Conservation (phyloP, 2,113 vertebrate species). For the Poicephalus gulielmi region DNA sequence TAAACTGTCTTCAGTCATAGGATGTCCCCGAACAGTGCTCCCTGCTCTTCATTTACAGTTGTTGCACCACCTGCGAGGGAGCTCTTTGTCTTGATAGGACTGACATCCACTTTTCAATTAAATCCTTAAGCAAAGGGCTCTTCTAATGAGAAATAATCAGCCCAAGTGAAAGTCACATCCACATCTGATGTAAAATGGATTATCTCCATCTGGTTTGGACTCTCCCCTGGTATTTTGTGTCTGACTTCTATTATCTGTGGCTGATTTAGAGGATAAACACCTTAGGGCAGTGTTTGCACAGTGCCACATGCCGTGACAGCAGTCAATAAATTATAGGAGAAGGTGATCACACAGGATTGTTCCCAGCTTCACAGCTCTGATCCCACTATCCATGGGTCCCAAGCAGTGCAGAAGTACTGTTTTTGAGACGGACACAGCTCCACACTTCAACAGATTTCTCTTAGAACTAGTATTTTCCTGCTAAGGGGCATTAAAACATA, state of each 20-base stretch:
- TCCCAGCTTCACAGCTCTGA: not conserved
- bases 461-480: not conserved
- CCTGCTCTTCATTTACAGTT: not conserved
- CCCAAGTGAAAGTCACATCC: not conserved
- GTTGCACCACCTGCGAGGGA: not conserved
- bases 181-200: slow-evolving; percentile 27
- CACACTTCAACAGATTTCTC: not conserved
- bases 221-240: slow-evolving; percentile 29
- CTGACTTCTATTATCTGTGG: slow-evolving; percentile 46
- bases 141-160: not conserved
- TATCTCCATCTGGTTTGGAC: slow-evolving; percentile 27
- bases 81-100: not conserved
- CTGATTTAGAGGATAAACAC: slow-evolving; percentile 57
- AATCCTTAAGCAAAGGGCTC: not conserved
- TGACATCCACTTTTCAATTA: not conserved
- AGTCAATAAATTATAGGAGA: slow-evolving; percentile 35
- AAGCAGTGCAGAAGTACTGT: not conserved
- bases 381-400: not conserved
- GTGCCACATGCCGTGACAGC: slow-evolving; percentile 15
- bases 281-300: slow-evolving; percentile 35
- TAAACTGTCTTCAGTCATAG: not conserved
- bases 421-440: not conserved
- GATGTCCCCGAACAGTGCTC: not conserved
- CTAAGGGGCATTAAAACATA: not conserved
- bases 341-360: not conserved